phyloP scores from a whole-genome alignment of 2,113 vertebrate species.

The Pantherophis guttatus region DNA sequence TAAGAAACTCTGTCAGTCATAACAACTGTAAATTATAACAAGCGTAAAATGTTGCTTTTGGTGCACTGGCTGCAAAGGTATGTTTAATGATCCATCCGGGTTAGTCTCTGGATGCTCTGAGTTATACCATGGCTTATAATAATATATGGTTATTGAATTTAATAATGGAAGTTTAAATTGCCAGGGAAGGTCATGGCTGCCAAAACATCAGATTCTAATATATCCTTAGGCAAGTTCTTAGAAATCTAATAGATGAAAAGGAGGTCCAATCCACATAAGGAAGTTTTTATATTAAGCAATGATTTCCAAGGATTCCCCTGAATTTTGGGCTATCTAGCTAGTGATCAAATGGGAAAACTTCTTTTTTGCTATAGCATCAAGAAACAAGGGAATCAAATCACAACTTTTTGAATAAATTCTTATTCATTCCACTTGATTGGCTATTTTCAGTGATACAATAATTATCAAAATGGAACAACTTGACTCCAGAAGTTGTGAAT shows the following conservation, averaged over 20 bases:
- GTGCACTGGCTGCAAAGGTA: background rate
- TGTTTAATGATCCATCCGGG: slow-evolving; percentile 20
- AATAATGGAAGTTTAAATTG: slow-evolving; percentile 35
- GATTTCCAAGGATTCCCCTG: background rate
- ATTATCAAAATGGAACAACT: background rate
- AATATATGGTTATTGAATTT: slow-evolving; percentile 45
- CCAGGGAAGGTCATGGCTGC: slow-evolving; percentile 30
- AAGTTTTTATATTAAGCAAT: background rate
- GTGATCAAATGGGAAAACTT: background rate
- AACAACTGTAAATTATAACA: slow-evolving; percentile 38
- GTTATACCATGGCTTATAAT: background rate
- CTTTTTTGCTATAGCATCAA: background rate
- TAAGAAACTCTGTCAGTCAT: slow-evolving; percentile 17
- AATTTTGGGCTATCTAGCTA: background rate
- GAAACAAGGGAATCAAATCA: background rate
- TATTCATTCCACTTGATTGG: background rate
- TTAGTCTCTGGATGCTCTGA: background rate
- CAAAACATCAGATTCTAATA: background rate
- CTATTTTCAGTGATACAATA: background rate
- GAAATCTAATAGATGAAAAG: background rate
- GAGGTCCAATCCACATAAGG: background rate
- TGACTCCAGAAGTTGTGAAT: too few relatives aligned
- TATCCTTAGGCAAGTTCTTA: background rate
- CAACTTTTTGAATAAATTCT: background rate
- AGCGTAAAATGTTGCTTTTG: slow-evolving; percentile 28